Base-by-base conservation (phyloP, 1,140 invertebrate species). In the Cryptotermes secundus region DNA sequence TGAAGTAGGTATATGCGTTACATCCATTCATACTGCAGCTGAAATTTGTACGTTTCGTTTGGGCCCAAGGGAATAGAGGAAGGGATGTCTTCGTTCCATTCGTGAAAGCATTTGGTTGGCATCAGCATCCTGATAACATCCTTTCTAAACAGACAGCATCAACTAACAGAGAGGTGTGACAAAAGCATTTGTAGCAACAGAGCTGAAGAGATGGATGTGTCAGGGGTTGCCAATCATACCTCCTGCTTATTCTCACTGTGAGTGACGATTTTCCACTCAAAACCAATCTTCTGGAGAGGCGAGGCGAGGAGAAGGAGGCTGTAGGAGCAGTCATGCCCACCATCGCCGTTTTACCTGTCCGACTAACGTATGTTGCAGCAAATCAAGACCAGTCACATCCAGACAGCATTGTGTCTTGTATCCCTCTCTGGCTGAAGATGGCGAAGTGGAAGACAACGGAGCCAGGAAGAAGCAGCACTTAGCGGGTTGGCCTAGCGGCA, bases 151-250 rank as follows among this genome's bases (percentile, higher is more conserved):
- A 59, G 53, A 59, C 53, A 59, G 53, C 53, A 59, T n/a, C n/a
- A n/a, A n/a, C 38, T 38, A 38, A 38, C 38, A 38, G n/a, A 72
- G 31, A 72, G 4, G 26, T 72, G 26, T 31, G 2, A 72, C 59
- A 31, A 72, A 72, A n/a, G n/a, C n/a, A 72, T 72, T 72, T 72
- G n/a, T 72, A 72, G n/a, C n/a, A 72, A 72, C 59, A 72, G 31
- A 72, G 53, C 4, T 72, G 2, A 72, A 31, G 59, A 26, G n/a
- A 31, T 31, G n/a, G 45, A 49, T 49, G 45, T 22, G 45, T 22
- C 19, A 49, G 45, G 26, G 26, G 26, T 31, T 72, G 59, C 59
- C 59, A 72, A 16, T 59, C 53, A 59, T 22, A 31, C n/a, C 31
- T 6, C 9, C n/a, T 72, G 59, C 59, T 16, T 31, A 31, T 72